These are phyloP conservation scores for Echinops telfairi DNA, from an alignment of 2,113 vertebrate species.

Conservation along the genomic window DNA sequence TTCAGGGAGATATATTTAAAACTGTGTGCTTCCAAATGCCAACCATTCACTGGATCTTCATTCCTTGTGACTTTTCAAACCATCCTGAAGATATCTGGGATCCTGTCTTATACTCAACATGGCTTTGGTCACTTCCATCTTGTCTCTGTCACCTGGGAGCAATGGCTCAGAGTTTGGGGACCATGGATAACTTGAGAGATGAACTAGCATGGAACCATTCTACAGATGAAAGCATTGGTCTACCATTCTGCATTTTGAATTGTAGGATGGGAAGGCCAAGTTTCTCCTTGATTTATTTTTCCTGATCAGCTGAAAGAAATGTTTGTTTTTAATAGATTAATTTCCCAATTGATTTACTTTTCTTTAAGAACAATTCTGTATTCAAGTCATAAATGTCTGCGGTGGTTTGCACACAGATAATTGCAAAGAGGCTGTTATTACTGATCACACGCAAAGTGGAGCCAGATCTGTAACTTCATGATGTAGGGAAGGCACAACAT, in stretches of 20 bases:
- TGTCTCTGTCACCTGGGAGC: conserved; percentile 89
- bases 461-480: conserved; percentile 96
- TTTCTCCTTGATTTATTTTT: conserved; percentile 79
- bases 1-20: conserved; percentile 94
- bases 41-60: conserved; percentile 88
- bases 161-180: conserved; percentile 81
- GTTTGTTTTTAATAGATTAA: conserved; percentile 82
- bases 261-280: conserved; percentile 65
- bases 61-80: conserved; percentile 89
- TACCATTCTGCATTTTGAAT: conserved; percentile 88
- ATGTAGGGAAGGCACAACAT: conserved; percentile 91
- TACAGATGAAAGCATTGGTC: conserved; percentile 83
- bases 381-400: conserved; percentile 92
- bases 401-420: conserved; percentile 97
- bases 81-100: conserved; percentile 89
- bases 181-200: conserved; percentile 84
- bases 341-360: conserved; percentile 86
- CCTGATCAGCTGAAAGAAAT: conserved; percentile 74
- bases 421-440: conserved; percentile 98
- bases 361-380: conserved; percentile 84
- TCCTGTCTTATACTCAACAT: conserved; percentile 83
- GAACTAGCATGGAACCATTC: conserved; percentile 85
- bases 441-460: conserved; percentile 96
- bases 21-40: conserved; percentile 93
- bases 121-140: conserved; percentile 88